Evolutionary conservation across 2,888 invertebrate genomes (phyloP).

Genomic region (Chrysolina haemoptera): DNA sequence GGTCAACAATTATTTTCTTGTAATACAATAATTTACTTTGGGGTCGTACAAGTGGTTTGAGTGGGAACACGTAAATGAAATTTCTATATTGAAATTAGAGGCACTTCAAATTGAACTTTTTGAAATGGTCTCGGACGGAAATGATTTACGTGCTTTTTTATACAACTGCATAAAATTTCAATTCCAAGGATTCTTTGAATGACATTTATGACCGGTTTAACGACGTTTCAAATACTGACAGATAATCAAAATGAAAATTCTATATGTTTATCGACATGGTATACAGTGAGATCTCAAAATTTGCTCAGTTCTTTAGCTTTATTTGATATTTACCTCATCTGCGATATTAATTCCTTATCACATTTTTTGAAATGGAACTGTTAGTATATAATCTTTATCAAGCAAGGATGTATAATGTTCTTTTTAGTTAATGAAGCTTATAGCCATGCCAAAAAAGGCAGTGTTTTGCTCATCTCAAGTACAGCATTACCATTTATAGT

Average conservation of each 20-base stretch:
- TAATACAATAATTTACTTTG: slow-evolving; percentile 31
- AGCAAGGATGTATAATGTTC: no score
- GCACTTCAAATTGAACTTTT: slow-evolving; percentile 23
- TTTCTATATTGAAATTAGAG: slow-evolving; percentile 28
- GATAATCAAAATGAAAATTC: neutral
- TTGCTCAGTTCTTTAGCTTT: no score
- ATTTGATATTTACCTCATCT: no score
- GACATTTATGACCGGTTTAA: slow-evolving; percentile 26
- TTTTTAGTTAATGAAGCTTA: no score
- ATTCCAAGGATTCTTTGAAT: slow-evolving; percentile 18
- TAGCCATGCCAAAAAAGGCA: no score
- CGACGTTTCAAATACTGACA: slow-evolving; percentile 7
- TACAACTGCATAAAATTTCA: slow-evolving; percentile 25
- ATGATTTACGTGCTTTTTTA: slow-evolving; percentile 29
- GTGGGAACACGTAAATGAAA: slow-evolving; percentile 27
- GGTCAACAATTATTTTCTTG: slow-evolving; percentile 25
- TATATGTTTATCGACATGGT: neutral
- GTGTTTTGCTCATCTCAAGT: no score
- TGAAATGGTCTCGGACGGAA: slow-evolving; percentile 5
- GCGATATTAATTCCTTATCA: no score
- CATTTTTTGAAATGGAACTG: no score
- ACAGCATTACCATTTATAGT: no score
- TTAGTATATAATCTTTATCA: no score
- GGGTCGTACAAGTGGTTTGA: slow-evolving; percentile 29
- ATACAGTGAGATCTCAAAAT: no score